Base-by-base conservation (phyloP, 2,888 invertebrate genomes). In the Polyommatus icarus region DNA sequence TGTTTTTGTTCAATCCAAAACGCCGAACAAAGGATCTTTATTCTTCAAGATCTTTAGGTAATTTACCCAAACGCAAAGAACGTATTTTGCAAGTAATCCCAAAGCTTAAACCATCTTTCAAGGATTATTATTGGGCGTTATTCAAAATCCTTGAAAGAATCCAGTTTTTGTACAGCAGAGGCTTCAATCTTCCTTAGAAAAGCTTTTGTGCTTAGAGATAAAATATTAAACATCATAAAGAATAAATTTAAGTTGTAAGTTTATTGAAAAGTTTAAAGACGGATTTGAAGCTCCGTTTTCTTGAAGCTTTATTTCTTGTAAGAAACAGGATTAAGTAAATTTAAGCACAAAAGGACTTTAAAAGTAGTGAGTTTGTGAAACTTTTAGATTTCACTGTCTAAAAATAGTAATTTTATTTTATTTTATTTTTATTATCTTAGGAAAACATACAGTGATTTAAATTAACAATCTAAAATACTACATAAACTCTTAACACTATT, bases 251-350 rank as follows among this genome's bases (percentile, higher is more conserved):
- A 75, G 54, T 75, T 29, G 67, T 75, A 54, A 75, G 75, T 75
- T 75, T 29, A 54, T 54, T 50, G 54, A 54, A 75, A 75, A 75
- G 54, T 54, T 75, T 75, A 54, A 54, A 75, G 54, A 7, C 75
- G 54, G 54, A 54, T 32, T 75, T 75, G 15, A 71, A 75, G 75
- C 75, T 75, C 24, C 75, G 50, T 50, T 50, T 50, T 75, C 50
- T 75, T 50, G 6, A 54, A 75, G 75, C 75, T 75, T 75, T 75
- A 75, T 54, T 29, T 75, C 54, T 75, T 75, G 54, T 20, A 46
- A 54, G 75, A 24, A 75, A 54, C 75, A 54, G 54, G 54, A 75
- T 75, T 75, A 24, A 32, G 54, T 29, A 54, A 54, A 54, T 75
- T 54, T 18, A 29, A 75, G 54, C 29, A 54, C 29, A 75, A 75